Base-by-base conservation (phyloP, 2,797 vertebrate genomes). In the Brachyalestes nurse region DNA sequence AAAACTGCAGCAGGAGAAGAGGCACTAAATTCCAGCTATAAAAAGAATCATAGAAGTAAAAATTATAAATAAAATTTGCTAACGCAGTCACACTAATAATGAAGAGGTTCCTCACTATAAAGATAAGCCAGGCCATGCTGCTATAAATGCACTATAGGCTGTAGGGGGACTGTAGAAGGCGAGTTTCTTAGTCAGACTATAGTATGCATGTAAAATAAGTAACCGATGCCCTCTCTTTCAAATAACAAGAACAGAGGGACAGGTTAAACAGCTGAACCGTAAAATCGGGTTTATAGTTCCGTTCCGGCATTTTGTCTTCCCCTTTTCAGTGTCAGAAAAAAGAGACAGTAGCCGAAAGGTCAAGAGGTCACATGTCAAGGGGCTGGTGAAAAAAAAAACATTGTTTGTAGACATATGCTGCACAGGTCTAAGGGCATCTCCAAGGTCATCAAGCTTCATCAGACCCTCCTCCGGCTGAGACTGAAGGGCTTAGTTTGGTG, bases 401-500 rank as follows among this genome's bases (percentile, higher is more conserved):
- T 25, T 25, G 1, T 42, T 16, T 49, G 60, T 40, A 75, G 49
- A 80, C 66, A 80, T 75, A 66, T 7, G 49, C 34, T 57, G 71
- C 2, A 25, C 23, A 71, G 72, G 76, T 81, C 78, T 79, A 76
- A 81, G 55, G 61, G 62, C 75, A 78, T 61, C 42, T 65, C 28
- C 73, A 45, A 45, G 42, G 5, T 45, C 42, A 75, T 67, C 79
- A 73, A 49, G 76, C 69, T 76, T 72, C 79, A 53, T 76, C 55
- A 45, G 34, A 79, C 38, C 72, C 66, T 62, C 45, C 21, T 38
- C 16, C 49, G 49, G 62, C 69, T 5, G 42, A n/a, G 28, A 28
- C 28, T 28, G 3, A 28, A 28, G 28, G 28, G 28, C 3, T 28
- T 28, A 28, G 28, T 28, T 28, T 28, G 28, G 28, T 28, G 28